phyloP scores from a whole-genome alignment of 1,140 invertebrate genomes.

The Coenobita brevimanus region DNA sequence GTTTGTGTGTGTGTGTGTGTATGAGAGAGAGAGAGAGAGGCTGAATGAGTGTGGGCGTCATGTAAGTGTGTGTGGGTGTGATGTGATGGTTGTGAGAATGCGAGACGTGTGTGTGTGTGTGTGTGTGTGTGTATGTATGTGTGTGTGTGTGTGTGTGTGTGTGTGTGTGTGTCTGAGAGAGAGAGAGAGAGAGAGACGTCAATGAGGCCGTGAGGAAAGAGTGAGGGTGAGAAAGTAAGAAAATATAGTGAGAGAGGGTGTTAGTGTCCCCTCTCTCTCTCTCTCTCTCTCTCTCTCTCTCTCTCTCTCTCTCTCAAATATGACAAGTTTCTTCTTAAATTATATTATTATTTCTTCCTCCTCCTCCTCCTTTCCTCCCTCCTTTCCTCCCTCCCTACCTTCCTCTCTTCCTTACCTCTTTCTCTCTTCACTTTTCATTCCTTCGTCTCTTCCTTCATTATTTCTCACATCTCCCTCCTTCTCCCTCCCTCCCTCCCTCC shows the following conservation, averaged over 20 bases:
- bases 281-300: too few relatives aligned
- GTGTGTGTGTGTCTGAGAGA: constrained; percentile 19
- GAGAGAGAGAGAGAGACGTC: neutral
- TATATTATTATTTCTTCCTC: neutral
- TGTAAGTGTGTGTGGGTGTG: too few relatives aligned
- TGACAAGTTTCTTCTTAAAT: neutral
- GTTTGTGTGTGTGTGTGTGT: too few relatives aligned
- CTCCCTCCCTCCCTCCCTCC: neutral
- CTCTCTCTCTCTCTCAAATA: too few relatives aligned
- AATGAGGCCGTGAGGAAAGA: neutral
- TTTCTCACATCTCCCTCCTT: neutral
- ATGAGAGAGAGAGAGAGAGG: too few relatives aligned
- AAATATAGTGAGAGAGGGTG: neutral
- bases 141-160: neutral
- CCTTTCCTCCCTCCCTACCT: neutral
- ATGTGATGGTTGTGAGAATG: too few relatives aligned
- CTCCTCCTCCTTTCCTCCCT: neutral
- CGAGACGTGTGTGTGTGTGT: too few relatives aligned
- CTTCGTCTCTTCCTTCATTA: neutral
- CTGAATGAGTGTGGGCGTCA: too few relatives aligned
- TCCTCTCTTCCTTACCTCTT: neutral
- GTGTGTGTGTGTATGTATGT: too few relatives aligned
- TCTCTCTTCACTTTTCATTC: neutral
- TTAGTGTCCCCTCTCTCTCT: neutral
- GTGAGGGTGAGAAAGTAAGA: neutral